A percentile compares a stretch with the other conserved stretches of the same genome.
Conservation (phyloP, 2,797 vertebrate species). For the Microcaecilia unicolor region DNA sequence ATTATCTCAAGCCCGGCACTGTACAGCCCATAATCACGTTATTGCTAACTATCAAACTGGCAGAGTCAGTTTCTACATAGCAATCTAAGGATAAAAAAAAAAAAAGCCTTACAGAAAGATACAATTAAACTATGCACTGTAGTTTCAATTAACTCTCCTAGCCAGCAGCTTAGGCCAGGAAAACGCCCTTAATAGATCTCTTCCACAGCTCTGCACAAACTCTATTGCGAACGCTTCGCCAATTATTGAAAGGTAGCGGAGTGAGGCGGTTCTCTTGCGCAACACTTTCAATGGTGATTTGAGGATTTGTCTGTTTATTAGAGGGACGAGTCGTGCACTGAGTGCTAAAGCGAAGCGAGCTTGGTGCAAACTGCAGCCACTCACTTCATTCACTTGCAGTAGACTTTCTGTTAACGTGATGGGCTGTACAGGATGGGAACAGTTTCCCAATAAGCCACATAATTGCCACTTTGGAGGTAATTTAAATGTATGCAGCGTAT, state of each 20-base stretch:
- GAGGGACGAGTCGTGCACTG: not conserved
- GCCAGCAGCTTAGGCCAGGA: slow-evolving; percentile 22
- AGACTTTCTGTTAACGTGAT: no score
- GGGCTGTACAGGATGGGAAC: no score
- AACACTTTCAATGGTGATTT: slow-evolving; percentile 18
- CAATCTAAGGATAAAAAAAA: slow-evolving; percentile 5
- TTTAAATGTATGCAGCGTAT: no score
- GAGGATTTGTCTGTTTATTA: slow-evolving; percentile 22
- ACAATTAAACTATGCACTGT: slow-evolving; percentile 34
- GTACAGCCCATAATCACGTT: no score
- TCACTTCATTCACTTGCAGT: no score
- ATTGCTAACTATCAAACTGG: not conserved
- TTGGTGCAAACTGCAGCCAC: no score
- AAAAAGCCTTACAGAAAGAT: slow-evolving; percentile 12
- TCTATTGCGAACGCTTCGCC: slow-evolving; percentile 23
- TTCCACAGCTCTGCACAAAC: slow-evolving; percentile 40
- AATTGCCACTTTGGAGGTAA: no score
- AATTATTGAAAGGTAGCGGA: slow-evolving; percentile 37
- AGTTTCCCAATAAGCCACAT: no score
- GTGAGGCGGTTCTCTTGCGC: slow-evolving; percentile 32
- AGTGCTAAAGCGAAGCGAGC: slow-evolving; percentile 9
- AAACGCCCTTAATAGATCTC: slow-evolving; percentile 41
- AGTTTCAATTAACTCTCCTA: slow-evolving; percentile 43
- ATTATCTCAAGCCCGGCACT: no score
- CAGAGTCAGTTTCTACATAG: slow-evolving; percentile 11